Base-by-base conservation (phyloP, 2,113 vertebrate genomes). In the Seriola rivoliana region DNA sequence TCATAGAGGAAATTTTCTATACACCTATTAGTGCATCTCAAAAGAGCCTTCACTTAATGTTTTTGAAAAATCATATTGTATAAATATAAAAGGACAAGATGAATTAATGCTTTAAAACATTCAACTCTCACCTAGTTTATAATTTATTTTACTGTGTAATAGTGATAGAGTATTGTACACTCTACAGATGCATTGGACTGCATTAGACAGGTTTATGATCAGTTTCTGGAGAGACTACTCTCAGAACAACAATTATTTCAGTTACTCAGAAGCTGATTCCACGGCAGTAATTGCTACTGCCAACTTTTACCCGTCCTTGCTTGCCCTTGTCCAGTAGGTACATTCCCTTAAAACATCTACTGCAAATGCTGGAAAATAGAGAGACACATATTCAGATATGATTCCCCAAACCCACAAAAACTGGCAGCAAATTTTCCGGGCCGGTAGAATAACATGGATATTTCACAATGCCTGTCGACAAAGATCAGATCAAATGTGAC, bases 371-470 rank as follows among this genome's bases (percentile, higher is more conserved):
- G 54, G 84, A 92, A 91, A 87, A 87, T 84, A 72, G 75, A 83
- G 50, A 48, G 68, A 88, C 64, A 44, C 44, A 81, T 81, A 79
- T 79, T 87, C 71, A 88, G 81, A 88, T 79, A 80, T 57, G 21
- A 84, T 85, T 90, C 75, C 66, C 80, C 74, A 57, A 87, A 86
- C 86, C 88, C 88, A 83, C 75, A 75, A 85, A 85, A 93, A 90
- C 70, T 91, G 91, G 91, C 89, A 93, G 91, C 83, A 70, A 88
- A 81, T 89, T 80, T 90, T 64, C 65, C 25, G 80, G 89, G 85
- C 78, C 73, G 80, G 89, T 82, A 88, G 86, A 93, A 91, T 71
- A 91, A 95, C 94, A 94, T 93, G 83, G 71, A 95, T 95, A 95
- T 92, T 92, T 94, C 68, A 95, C 92, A 89, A 86, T 84, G 91